Evolutionary conservation across 2,797 vertebrate species (phyloP), one percentile per base, ranked within the genome.

Genomic region (Protonibea diacanthus): DNA sequence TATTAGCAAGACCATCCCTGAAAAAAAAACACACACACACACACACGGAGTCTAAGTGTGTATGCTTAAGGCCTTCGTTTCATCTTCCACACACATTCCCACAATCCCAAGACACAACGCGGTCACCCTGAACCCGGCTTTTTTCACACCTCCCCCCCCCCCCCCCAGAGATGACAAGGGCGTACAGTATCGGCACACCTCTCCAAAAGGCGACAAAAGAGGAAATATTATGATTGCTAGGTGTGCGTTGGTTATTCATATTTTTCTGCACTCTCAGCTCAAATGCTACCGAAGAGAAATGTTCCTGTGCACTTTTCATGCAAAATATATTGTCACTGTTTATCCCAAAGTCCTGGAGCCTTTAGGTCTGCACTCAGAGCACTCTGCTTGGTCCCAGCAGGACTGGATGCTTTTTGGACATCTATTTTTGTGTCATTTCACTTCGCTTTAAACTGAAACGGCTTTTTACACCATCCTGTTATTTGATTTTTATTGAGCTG

Each of bases 91-190:
- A 76, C 64, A 71, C 25, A 59, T 53, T 38, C 10, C 42, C 57
- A 25, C 29, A 42, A 42, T 77, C 66, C 75, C 70, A 47, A 65
- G 71, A 72, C 0, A 20, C 58, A 3, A 18, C 3, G 2, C 33
- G n/a, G 77, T 87, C 82, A 78, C 67, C 81, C 74, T 74, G 83
- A 89, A 71, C 20, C 44, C 0, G 20, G 10, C 33, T 63, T 72
- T 77, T 65, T 65, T 59, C 59, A 57, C 71, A 38, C 62, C 20
- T 13, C 67, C 67, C 47, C 33, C 29, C 5, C 61, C 42, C n/a
- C n/a, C n/a, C 64, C 76, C 67, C 10, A 14, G 63, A 74, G 82
- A 79, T 6, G 65, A 55, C 71, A 71, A 83, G 81, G 72, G 62
- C 67, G 38, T 15, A 61, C 71, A 58, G 72, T 63, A 17, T 14